Evolutionary conservation across 2,888 invertebrate species (phyloP).

Genomic region (Caenorhabditis angaria): DNA sequence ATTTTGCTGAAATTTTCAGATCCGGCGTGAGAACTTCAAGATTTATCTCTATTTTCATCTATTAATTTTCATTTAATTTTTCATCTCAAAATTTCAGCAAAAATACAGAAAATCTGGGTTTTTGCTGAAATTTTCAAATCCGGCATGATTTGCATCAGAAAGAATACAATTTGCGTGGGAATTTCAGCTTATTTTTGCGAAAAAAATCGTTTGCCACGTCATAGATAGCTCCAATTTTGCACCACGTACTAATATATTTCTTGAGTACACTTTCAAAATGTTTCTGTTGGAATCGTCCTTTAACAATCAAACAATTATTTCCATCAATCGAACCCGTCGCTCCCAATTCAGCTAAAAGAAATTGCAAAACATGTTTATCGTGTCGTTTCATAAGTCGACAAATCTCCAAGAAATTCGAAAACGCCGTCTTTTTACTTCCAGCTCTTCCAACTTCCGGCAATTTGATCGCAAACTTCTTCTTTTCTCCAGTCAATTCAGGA

Average conservation of each 20-base stretch:
- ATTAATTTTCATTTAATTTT: too few species aligned
- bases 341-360: slow-evolving; percentile 90
- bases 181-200: too few species aligned
- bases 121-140: too few species aligned
- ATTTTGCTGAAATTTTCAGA: too few species aligned
- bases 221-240: too few species aligned
- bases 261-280: slow-evolving; percentile 96
- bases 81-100: too few species aligned
- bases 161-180: too few species aligned
- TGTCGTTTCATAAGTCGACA: slow-evolving; percentile 82
- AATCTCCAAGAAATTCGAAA: slow-evolving; percentile 95
- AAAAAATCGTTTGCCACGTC: too few species aligned
- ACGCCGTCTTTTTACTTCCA: slow-evolving; percentile 98
- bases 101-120: too few species aligned
- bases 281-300: slow-evolving; percentile 98
- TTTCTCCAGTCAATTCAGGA: slow-evolving; percentile 97
- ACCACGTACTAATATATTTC: slow-evolving; percentile 69
- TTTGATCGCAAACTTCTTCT: slow-evolving; percentile 98
- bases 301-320: slow-evolving; percentile 96
- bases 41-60: too few species aligned
- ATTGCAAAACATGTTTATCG: slow-evolving; percentile 96
- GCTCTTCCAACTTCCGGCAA: slow-evolving; percentile 91
- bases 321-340: slow-evolving; percentile 93
- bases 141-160: too few species aligned
- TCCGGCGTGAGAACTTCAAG: too few species aligned